Evolutionary conservation across 2,113 vertebrate genomes (phyloP).

Genomic region (Hemichromis elongatus): DNA sequence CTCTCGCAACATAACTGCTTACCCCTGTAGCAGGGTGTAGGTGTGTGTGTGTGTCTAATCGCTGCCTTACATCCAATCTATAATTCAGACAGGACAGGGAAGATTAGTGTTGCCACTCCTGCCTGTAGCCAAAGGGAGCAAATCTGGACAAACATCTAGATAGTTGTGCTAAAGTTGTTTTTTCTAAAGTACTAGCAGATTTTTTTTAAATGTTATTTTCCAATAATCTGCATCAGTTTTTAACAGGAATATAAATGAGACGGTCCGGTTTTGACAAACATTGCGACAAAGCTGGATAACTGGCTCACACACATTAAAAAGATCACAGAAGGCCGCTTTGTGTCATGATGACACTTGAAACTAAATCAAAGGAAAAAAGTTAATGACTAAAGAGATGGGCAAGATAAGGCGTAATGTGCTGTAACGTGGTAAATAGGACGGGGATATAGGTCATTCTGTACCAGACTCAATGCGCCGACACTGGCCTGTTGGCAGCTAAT

Average conservation of each 20-base stretch:
- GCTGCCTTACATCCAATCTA: constrained; percentile 43
- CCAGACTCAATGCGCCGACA: constrained; percentile 35
- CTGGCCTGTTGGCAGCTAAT: constrained; percentile 47
- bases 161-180: neutral
- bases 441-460: constrained; percentile 64
- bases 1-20: neutral
- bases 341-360: neutral
- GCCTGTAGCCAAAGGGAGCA: neutral
- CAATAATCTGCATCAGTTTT: neutral
- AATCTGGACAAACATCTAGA: constrained; percentile 44
- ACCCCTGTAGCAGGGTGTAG: neutral
- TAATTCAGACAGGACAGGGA: constrained; percentile 48
- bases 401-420: constrained; percentile 2
- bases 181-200: neutral
- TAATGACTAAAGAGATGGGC: neutral
- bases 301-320: neutral
- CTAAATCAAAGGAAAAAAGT: neutral
- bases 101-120: constrained; percentile 8
- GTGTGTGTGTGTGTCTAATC: constrained; percentile 28
- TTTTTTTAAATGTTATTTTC: neutral
- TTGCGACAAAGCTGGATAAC: neutral
- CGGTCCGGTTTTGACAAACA: neutral
- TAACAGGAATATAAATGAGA: neutral
- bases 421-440: constrained; percentile 49
- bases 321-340: neutral